Percentiles rank a stretch among this genome's conserved stretches.
These are phyloP conservation scores for Temnothorax unifasciatus DNA, from an alignment of 2,888 invertebrate genomes.

Conservation along the genomic window DNA sequence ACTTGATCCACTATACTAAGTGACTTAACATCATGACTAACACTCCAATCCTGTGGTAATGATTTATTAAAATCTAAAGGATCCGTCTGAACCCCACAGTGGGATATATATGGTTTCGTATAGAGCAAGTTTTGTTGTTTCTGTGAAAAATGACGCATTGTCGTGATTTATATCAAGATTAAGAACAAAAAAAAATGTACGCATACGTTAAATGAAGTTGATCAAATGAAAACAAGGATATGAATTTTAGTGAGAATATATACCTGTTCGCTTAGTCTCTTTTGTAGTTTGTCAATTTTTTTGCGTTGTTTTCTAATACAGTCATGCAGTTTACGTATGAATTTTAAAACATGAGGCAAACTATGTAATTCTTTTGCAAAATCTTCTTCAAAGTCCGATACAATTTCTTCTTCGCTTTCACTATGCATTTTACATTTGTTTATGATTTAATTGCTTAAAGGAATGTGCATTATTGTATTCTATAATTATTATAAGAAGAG, in stretches of 20 bases:
- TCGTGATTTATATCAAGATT: not conserved
- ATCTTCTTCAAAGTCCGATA: slow-evolving; percentile 69
- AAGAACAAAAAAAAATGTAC: not conserved
- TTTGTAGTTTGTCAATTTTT: slow-evolving; percentile 88
- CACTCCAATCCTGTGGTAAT: slow-evolving; percentile 74
- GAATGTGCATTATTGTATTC: not conserved
- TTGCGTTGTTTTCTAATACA: slow-evolving; percentile 88
- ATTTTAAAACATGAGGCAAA: slow-evolving; percentile 88
- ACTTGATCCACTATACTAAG: slow-evolving; percentile 91
- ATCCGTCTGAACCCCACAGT: slow-evolving; percentile 80
- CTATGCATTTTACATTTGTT: slow-evolving; percentile 61
- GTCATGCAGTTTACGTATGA: slow-evolving; percentile 88
- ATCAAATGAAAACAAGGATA: not conserved
- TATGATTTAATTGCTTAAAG: slow-evolving; percentile 48
- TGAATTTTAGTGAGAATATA: not conserved
- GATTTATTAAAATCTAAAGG: slow-evolving; percentile 71
- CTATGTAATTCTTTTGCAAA: slow-evolving; percentile 86
- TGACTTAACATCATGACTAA: slow-evolving; percentile 71
- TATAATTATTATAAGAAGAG: not conserved
- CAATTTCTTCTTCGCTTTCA: slow-evolving; percentile 76
- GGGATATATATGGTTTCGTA: slow-evolving; percentile 77
- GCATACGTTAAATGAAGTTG: not conserved
- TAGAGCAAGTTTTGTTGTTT: slow-evolving; percentile 74
- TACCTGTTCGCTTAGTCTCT: slow-evolving; percentile 85
- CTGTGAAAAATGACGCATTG: slow-evolving; percentile 55